Conservation (phyloP, 2,888 invertebrate genomes). For the Athalia circularis region DNA sequence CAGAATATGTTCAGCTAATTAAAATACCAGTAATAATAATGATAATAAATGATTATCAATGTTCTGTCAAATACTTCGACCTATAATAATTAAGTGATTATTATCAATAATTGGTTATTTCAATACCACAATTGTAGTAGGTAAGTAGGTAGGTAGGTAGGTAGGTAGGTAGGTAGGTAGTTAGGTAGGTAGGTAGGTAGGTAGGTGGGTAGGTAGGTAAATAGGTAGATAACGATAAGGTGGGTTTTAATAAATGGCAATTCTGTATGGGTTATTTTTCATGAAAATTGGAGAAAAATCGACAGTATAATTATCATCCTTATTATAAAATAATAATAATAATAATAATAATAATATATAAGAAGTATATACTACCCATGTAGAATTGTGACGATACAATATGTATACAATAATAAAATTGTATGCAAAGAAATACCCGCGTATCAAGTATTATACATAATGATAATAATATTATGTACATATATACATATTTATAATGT, state of each 20-base stretch:
- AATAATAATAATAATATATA: slow-evolving; percentile 4
- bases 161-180: too few species aligned
- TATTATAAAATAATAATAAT: too few species aligned
- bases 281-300: slow-evolving; percentile 23
- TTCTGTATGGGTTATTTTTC: background rate
- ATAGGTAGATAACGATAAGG: background rate
- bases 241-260: background rate
- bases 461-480: background rate
- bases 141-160: background rate
- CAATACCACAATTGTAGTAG: background rate
- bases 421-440: slow-evolving; percentile 10
- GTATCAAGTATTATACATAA: too few species aligned
- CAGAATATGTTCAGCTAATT: too few species aligned
- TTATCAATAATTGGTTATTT: too few species aligned
- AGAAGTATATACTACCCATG: slow-evolving; percentile 23
- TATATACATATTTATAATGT: slow-evolving; percentile 15
- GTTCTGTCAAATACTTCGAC: too few species aligned
- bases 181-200: background rate
- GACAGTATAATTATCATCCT: too few species aligned
- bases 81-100: too few species aligned
- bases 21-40: too few species aligned
- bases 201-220: background rate
- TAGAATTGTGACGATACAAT: background rate
- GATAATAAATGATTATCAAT: too few species aligned
- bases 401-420: slow-evolving; percentile 9